These are phyloP conservation scores for Mesitornis unicolor DNA, from an alignment of 2,113 vertebrate species.

Conservation along the genomic window DNA sequence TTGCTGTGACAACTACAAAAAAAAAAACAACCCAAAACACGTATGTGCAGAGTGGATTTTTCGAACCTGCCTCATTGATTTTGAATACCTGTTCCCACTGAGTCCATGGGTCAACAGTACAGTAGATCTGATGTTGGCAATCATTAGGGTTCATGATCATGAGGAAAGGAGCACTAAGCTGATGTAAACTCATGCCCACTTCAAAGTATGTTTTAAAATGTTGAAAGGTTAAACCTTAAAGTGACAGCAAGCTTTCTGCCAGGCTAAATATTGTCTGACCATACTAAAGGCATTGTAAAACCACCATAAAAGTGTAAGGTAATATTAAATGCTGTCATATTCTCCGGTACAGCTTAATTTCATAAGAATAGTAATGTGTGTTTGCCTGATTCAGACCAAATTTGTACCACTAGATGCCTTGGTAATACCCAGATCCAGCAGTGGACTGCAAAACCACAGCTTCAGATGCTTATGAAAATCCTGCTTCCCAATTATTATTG, in stretches of 20 bases:
- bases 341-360: not conserved
- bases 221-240: not conserved
- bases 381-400: not conserved
- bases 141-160: not conserved
- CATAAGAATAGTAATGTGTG: not conserved
- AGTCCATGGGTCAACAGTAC: not conserved
- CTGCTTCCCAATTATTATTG: not conserved
- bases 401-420: not conserved
- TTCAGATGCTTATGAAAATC: not conserved
- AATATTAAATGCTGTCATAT: not conserved
- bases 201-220: not conserved
- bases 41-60: not conserved
- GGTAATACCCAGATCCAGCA: not conserved
- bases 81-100: not conserved
- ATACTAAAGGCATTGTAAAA: not conserved
- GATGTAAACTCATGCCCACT: not conserved
- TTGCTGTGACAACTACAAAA: not conserved
- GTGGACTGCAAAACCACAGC: not conserved
- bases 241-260: not conserved
- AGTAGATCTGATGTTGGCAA: not conserved
- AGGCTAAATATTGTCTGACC: not conserved
- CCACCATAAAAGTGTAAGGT: not conserved
- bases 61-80: not conserved
- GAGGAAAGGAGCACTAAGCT: not conserved
- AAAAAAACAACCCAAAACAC: not conserved